phyloP scores from a whole-genome alignment of 1,140 invertebrate genomes.

The Drosophila mayri region DNA sequence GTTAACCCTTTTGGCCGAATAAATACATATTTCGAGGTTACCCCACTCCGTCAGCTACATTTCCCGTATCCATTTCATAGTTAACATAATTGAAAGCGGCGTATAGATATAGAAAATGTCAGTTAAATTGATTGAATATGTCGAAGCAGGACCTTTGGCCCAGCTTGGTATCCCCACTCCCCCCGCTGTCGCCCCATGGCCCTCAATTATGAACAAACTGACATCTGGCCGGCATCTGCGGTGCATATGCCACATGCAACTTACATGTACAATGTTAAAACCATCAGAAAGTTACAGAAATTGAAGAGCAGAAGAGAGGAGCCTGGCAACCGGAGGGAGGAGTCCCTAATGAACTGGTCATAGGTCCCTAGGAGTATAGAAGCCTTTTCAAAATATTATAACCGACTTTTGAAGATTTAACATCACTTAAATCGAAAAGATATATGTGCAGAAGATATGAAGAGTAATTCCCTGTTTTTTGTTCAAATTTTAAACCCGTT shows the following conservation, averaged over 20 bases:
- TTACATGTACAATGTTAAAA: not conserved
- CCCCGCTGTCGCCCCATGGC: not conserved
- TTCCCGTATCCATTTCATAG: slow-evolving; percentile 10
- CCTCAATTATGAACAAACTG: slow-evolving; percentile 32
- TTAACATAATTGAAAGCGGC: slow-evolving; percentile 35
- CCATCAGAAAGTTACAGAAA: slow-evolving; percentile 1
- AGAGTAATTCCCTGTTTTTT: not conserved
- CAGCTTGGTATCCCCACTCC: not conserved
- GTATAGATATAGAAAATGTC: slow-evolving; percentile 38
- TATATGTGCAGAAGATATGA: not conserved
- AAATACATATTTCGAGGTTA: not conserved
- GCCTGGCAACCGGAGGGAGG: too few species aligned
- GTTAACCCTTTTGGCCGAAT: not conserved
- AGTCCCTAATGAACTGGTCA: slow-evolving; percentile 19
- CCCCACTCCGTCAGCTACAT: not conserved
- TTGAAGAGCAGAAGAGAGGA: not conserved
- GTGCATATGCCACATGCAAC: slow-evolving; percentile 23
- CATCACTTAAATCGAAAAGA: too few species aligned
- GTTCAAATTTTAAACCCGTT: not conserved
- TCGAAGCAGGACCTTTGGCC: slow-evolving; percentile 32
- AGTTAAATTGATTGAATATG: slow-evolving; percentile 64
- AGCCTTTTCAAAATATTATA: not conserved
- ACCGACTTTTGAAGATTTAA: not conserved
- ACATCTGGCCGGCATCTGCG: slow-evolving; percentile 14
- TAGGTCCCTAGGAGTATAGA: not conserved